Conservation (phyloP, 2,797 vertebrate genomes). For the Crocidura indochinensis region DNA sequence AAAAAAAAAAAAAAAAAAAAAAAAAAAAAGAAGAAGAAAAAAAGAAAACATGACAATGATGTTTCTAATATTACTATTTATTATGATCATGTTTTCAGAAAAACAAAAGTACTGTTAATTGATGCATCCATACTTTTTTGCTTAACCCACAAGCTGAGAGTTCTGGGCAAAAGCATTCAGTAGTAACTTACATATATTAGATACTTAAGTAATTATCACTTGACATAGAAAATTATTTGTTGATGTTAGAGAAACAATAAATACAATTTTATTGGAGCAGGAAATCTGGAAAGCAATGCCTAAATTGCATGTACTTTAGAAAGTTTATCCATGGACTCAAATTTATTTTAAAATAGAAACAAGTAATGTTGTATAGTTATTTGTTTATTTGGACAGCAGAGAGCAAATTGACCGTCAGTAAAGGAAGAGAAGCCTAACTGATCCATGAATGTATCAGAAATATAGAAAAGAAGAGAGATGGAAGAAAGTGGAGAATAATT, state of each 20-base stretch:
- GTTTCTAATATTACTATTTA: neutral
- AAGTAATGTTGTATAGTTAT: neutral
- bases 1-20: too few species aligned
- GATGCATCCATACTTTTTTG: neutral
- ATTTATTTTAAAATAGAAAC: neutral
- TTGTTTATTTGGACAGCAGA: conserved; percentile 12
- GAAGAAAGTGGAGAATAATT: neutral
- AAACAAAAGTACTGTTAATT: neutral
- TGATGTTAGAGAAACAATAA: neutral
- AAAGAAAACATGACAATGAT: too few species aligned
- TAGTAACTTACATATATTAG: neutral
- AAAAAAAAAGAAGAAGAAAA: too few species aligned
- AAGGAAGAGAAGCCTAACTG: neutral
- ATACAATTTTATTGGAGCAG: conserved; percentile 1
- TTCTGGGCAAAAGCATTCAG: neutral
- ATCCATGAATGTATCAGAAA: neutral
- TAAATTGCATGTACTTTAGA: neutral
- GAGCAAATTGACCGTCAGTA: neutral
- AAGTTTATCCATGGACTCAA: neutral
- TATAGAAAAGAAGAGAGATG: too few species aligned
- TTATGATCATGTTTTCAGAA: neutral
- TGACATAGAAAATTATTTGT: conserved; percentile 5
- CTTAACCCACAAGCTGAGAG: neutral
- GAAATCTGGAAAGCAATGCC: neutral
- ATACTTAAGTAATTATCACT: neutral